phyloP scores from a whole-genome alignment of 2,888 invertebrate species.

The Agrotis ipsilon region DNA sequence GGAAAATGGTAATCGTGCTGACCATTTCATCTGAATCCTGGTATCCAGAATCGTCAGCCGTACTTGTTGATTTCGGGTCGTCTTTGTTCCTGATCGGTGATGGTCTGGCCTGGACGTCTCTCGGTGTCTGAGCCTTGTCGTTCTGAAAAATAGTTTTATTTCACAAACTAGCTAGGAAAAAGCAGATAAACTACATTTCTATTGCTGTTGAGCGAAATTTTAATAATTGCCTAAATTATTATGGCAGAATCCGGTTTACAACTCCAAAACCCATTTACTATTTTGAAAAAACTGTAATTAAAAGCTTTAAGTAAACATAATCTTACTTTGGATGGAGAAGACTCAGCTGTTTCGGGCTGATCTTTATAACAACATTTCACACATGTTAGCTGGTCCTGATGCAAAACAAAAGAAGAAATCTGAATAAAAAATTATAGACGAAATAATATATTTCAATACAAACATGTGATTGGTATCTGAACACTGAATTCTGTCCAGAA shows the following conservation, averaged over 20 bases:
- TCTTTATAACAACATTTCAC: constrained; percentile 16
- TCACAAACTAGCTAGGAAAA: not conserved
- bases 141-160: constrained; percentile 22
- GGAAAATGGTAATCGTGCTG: constrained; percentile 1
- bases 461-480: no score
- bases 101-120: not conserved
- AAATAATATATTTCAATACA: no score
- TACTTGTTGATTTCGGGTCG: constrained; percentile 54
- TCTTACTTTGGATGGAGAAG: constrained; percentile 23
- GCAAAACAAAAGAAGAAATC: constrained; percentile 5
- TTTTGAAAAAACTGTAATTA: not conserved
- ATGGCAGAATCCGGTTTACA: no score
- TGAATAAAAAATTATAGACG: no score
- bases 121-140: not conserved
- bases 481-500: no score
- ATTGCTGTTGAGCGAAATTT: no score
- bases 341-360: not conserved
- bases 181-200: no score
- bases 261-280: no score
- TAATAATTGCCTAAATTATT: no score
- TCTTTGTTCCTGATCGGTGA: constrained; percentile 4
- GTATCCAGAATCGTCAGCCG: constrained; percentile 80
- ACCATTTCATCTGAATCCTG: constrained; percentile 73
- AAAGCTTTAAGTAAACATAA: not conserved
- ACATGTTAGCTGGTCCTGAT: constrained; percentile 24